Conservation (phyloP, 2,888 invertebrate genomes). For the Trichogramma evanescens region DNA sequence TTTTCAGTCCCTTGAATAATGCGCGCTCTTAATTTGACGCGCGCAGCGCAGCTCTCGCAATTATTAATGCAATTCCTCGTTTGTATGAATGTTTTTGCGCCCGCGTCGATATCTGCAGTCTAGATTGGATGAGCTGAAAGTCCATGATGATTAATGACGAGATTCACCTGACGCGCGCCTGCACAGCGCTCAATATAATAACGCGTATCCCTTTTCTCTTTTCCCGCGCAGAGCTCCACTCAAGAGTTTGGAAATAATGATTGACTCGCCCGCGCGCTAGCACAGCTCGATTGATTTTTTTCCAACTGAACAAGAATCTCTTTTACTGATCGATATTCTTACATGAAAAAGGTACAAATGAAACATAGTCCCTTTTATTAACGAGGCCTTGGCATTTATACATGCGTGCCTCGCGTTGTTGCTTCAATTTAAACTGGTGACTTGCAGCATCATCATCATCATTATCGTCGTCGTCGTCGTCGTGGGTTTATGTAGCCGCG, state of each 20-base stretch:
- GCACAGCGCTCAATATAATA: no score
- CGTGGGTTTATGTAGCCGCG: no score
- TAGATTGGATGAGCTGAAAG: no score
- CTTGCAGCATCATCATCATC: slow-evolving; percentile 6
- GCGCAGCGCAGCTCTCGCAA: slow-evolving; percentile 9
- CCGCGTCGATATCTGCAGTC: no score
- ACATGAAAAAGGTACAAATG: no score
- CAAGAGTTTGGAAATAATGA: slow-evolving; percentile 18
- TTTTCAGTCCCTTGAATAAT: slow-evolving; percentile 15
- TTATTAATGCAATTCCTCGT: slow-evolving; percentile 16
- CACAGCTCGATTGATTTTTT: slow-evolving; percentile 18
- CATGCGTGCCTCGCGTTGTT: slow-evolving; percentile 35
- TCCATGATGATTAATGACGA: no score
- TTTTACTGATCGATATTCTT: slow-evolving; percentile 1
- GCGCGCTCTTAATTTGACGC: slow-evolving; percentile 14
- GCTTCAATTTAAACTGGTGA: slow-evolving; percentile 46
- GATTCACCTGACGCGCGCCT: no score
- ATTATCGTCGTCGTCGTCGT: no score
- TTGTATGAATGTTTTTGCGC: no score
- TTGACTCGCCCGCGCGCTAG: slow-evolving; percentile 21
- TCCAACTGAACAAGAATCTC: slow-evolving; percentile 12
- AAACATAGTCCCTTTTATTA: no score
- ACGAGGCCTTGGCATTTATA: slow-evolving; percentile 11
- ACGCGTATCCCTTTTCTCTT: no score
- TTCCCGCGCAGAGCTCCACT: no score